A percentile compares a stretch with the other conserved stretches of the same genome.
Evolutionary conservation across 2,888 invertebrate genomes (phyloP).

Genomic region (Lasioglossum malachurum): DNA sequence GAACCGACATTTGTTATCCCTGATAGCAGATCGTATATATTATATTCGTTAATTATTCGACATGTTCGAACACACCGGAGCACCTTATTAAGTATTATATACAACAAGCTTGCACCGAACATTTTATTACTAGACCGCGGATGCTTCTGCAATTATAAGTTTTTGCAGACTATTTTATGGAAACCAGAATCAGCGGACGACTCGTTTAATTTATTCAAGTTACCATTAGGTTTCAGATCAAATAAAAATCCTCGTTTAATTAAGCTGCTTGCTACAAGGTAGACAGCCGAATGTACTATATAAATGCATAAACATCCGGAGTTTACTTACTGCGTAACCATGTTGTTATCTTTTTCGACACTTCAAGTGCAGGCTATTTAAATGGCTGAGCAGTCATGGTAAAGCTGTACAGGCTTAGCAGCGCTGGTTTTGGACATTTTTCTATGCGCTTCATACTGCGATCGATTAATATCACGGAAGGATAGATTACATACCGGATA

Average conservation of each 20-base stretch:
- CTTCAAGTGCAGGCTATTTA: neutral
- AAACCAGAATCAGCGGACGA: neutral
- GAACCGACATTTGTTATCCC: neutral
- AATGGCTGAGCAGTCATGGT: neutral
- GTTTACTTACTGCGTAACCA: neutral
- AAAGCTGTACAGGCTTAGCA: neutral
- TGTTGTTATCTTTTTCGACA: neutral
- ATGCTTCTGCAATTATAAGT: neutral
- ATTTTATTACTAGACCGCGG: neutral
- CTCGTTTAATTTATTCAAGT: constrained; percentile 4
- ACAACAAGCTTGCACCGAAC: neutral
- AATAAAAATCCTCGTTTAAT: neutral
- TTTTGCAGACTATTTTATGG: neutral
- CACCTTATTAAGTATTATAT: neutral
- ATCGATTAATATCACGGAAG: constrained; percentile 12
- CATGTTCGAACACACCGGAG: neutral
- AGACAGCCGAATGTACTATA: neutral
- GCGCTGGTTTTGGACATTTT: neutral
- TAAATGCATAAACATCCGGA: neutral
- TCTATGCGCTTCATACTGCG: neutral
- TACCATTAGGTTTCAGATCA: neutral
- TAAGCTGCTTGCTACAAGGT: neutral
- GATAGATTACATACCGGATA: neutral
- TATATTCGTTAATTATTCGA: neutral
- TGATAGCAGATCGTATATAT: neutral